Evolutionary conservation across 2,797 vertebrate genomes (phyloP).

Genomic region (Etheostoma perlongum): DNA sequence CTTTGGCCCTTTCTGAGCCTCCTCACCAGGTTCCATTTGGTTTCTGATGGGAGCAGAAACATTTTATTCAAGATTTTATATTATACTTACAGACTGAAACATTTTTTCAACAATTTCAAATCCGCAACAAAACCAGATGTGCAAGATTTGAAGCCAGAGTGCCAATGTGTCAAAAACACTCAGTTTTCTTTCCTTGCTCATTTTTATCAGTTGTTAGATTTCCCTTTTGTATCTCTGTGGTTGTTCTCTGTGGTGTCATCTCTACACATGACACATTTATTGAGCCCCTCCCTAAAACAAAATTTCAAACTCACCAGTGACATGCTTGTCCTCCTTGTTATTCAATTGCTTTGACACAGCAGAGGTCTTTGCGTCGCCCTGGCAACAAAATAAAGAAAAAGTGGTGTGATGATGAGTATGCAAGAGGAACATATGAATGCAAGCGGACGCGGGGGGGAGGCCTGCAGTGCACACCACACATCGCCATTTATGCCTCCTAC

Average conservation of each 20-base stretch:
- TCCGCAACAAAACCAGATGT: neutral
- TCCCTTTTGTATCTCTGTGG: slow-evolving; percentile 40
- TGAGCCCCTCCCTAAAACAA: slow-evolving; percentile 17
- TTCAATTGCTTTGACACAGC: slow-evolving; percentile 66
- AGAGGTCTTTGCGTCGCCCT: slow-evolving; percentile 86
- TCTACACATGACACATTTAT: slow-evolving; percentile 22
- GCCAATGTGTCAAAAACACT: neutral
- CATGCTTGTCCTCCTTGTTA: slow-evolving; percentile 82
- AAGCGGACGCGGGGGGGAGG: slow-evolving; percentile 20
- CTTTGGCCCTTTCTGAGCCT: slow-evolving; percentile 81
- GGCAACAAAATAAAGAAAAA: slow-evolving; percentile 75
- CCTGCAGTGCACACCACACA: slow-evolving; percentile 13
- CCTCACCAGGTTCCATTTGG: slow-evolving; percentile 85
- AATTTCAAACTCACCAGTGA: slow-evolving; percentile 91
- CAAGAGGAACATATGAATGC: slow-evolving; percentile 46
- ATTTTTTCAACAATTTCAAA: neutral
- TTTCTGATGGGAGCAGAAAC: slow-evolving; percentile 75
- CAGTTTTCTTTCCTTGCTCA: neutral
- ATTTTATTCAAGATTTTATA: neutral
- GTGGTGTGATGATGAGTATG: slow-evolving; percentile 42
- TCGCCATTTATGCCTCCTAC: neutral
- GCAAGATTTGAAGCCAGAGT: neutral
- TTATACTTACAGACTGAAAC: neutral
- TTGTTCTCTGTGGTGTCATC: slow-evolving; percentile 30
- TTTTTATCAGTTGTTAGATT: slow-evolving; percentile 18